Conservation (phyloP, 2,888 invertebrate genomes). For the Biston stratarius region DNA sequence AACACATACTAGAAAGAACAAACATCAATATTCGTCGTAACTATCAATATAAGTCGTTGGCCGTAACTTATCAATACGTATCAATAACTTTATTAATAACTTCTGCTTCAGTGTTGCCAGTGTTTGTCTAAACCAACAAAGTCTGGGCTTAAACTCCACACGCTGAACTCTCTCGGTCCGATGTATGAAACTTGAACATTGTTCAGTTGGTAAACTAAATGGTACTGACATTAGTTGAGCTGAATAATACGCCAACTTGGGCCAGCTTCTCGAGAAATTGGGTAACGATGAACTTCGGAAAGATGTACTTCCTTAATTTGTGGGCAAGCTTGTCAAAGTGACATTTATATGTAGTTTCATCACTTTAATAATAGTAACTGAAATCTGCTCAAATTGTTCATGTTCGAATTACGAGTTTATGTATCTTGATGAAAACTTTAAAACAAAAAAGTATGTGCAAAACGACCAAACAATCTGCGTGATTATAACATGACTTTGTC, state of each 20-base stretch:
- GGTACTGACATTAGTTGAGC: slow-evolving; percentile 54
- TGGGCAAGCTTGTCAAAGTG: background rate
- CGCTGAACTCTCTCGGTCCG: slow-evolving; percentile 60
- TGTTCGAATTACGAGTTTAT: no score
- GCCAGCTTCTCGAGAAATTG: slow-evolving; percentile 35
- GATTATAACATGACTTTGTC: no score
- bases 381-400: no score
- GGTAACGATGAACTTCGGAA: slow-evolving; percentile 32
- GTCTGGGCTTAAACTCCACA: slow-evolving; percentile 56
- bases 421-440: no score
- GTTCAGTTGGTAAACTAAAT: slow-evolving; percentile 59
- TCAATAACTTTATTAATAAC: slow-evolving; percentile 63
- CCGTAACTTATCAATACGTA: slow-evolving; percentile 62
- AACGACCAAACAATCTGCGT: no score
- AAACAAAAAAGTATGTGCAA: no score
- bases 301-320: slow-evolving; percentile 17
- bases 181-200: slow-evolving; percentile 63
- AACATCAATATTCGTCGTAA: no score
- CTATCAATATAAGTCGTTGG: no score
- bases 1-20: no score
- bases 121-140: slow-evolving; percentile 49
- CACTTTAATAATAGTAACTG: no score
- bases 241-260: slow-evolving; percentile 39
- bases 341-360: background rate
- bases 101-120: slow-evolving; percentile 57